These are phyloP conservation scores for Poecilobothrus nobilitatus DNA, from an alignment of 2,888 invertebrate species.

Conservation along the genomic window DNA sequence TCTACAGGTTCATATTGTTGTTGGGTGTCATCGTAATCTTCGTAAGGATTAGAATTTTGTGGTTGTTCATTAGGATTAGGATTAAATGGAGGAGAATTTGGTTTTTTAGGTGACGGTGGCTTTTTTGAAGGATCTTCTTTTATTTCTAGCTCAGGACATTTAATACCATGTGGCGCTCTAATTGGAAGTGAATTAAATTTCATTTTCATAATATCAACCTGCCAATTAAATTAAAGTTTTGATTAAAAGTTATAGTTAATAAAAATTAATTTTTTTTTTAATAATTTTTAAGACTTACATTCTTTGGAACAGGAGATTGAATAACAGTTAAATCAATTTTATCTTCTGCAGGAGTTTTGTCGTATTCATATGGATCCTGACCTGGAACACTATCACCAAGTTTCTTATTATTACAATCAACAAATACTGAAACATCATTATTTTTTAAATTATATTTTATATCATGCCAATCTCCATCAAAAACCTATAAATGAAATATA, in stretches of 20 bases:
- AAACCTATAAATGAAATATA: background rate
- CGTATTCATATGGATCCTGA: background rate
- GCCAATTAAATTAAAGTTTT: background rate
- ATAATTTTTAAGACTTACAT: background rate
- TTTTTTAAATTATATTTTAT: background rate
- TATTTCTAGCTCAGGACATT: background rate
- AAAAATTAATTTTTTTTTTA: background rate
- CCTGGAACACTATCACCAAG: background rate
- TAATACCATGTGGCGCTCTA: background rate
- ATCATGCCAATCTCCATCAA: background rate
- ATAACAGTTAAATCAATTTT: background rate
- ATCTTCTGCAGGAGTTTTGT: background rate
- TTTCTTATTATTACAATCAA: background rate
- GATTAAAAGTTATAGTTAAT: background rate
- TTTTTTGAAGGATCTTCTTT: no score
- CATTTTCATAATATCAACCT: slow-evolving; percentile 1
- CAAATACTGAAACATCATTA: background rate
- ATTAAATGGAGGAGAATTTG: no score
- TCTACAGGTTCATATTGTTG: no score
- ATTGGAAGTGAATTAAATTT: background rate
- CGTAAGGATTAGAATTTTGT: no score
- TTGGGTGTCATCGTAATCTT: no score
- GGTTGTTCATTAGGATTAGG: no score
- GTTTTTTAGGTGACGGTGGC: no score
- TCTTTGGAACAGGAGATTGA: background rate